Percentiles rank a stretch among this genome's conserved stretches.
Conservation (phyloP, 2,888 invertebrate species). For the Caenorhabditis uteleia region DNA sequence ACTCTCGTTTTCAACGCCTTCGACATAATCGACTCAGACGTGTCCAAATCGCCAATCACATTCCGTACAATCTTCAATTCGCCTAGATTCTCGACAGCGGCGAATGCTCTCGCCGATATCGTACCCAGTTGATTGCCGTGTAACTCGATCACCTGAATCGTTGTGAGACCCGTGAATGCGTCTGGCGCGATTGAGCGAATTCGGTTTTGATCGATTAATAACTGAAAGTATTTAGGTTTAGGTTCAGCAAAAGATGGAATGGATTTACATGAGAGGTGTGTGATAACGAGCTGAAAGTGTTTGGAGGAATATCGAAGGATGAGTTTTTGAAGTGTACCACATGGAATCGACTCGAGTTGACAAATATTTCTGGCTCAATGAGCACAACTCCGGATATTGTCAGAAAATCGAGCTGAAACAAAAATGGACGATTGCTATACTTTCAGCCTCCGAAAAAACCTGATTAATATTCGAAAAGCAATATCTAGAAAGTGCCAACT, state of each 20-base stretch:
- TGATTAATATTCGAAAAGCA: constrained; percentile 45
- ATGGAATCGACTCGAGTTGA: constrained; percentile 47
- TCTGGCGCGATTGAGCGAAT: constrained; percentile 44
- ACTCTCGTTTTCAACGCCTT: constrained; percentile 40
- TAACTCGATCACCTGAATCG: constrained; percentile 50
- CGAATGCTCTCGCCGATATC: constrained; percentile 46
- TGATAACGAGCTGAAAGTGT: constrained; percentile 32
- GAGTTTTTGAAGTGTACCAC: constrained; percentile 45
- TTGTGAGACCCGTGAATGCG: constrained; percentile 46
- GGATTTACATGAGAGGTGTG: constrained; percentile 29
- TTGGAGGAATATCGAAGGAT: constrained; percentile 41
- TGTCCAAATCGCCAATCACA: constrained; percentile 35
- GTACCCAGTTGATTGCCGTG: constrained; percentile 47
- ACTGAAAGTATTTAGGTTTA: constrained; percentile 32
- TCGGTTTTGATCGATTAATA: constrained; percentile 45
- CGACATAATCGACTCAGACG: constrained; percentile 42
- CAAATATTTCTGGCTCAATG: constrained; percentile 49
- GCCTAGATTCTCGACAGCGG: constrained; percentile 45
- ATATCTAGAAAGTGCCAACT: constrained; percentile 41
- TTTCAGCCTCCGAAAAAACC: neutral
- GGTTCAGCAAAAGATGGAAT: neutral
- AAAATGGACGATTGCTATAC: constrained; percentile 3
- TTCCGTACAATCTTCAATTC: constrained; percentile 45
- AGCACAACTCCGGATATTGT: constrained; percentile 43
- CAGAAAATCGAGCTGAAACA: constrained; percentile 50